Percentiles rank a stretch among this genome's conserved stretches.
Conservation (phyloP, 2,113 vertebrate genomes). For the Lamprologus sp. region DNA sequence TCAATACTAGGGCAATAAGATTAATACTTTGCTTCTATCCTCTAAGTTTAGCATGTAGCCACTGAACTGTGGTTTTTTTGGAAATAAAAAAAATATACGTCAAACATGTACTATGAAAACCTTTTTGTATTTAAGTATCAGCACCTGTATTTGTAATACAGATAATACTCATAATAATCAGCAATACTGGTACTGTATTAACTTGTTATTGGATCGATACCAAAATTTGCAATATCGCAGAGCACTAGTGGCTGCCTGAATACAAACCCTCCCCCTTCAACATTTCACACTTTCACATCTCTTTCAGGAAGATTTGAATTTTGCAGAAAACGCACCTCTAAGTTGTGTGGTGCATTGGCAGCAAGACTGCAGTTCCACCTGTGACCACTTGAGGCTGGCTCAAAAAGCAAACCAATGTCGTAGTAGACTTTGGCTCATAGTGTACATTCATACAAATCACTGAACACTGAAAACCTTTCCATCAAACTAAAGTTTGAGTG, state of each 20-base stretch:
- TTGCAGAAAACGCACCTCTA: neutral
- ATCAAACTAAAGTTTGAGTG: neutral
- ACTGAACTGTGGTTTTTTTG: neutral
- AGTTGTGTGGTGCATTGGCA: neutral
- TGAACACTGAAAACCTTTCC: neutral
- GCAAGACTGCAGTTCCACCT: neutral
- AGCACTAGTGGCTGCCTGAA: neutral
- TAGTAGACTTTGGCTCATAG: neutral
- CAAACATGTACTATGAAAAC: neutral
- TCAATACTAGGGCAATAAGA: neutral
- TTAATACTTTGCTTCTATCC: neutral
- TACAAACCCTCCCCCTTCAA: neutral
- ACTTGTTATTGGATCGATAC: neutral
- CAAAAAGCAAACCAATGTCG: neutral
- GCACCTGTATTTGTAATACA: neutral
- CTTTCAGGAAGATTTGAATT: neutral
- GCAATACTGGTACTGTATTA: neutral
- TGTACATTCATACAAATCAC: neutral
- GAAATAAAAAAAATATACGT: fast-evolving
- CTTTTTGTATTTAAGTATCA: neutral
- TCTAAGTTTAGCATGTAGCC: neutral
- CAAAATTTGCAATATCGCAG: neutral
- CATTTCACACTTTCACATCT: neutral
- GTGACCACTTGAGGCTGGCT: neutral
- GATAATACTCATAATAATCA: neutral